Conservation (phyloP, 2,113 vertebrate species). For the Nematolebias whitei region DNA sequence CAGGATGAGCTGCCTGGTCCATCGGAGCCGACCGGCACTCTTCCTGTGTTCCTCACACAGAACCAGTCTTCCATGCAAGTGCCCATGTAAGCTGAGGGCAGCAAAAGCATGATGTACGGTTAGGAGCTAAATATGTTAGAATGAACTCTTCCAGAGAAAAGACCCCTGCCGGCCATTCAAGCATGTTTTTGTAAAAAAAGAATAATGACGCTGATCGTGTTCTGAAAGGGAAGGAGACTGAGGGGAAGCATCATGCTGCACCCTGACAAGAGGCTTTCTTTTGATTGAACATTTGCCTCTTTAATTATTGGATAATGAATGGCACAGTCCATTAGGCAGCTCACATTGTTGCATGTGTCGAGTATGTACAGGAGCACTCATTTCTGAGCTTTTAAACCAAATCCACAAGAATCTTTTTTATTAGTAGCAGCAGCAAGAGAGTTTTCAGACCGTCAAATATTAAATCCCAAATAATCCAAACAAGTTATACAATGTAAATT, state of each 20-base stretch:
- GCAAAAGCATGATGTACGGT: constrained; percentile 58
- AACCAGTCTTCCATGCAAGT: constrained; percentile 57
- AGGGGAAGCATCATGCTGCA: constrained; percentile 39
- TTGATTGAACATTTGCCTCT: constrained; percentile 34
- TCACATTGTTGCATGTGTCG: constrained; percentile 5
- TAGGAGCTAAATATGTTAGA: constrained; percentile 53
- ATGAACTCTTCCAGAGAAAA: constrained; percentile 55
- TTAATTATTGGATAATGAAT: constrained; percentile 33
- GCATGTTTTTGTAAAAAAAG: constrained; percentile 45
- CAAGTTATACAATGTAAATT: no score
- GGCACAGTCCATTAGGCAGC: constrained; percentile 40
- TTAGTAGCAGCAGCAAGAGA: not conserved
- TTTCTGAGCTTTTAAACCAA: not conserved
- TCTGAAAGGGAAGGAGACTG: constrained; percentile 41
- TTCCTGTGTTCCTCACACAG: constrained; percentile 33
- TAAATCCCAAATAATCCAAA: no score
- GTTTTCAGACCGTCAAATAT: not conserved
- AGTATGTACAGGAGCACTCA: not conserved
- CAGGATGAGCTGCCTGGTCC: constrained; percentile 6
- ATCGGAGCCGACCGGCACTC: constrained; percentile 15
- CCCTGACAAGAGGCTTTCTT: constrained; percentile 43
- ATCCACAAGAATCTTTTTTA: not conserved
- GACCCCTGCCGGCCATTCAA: constrained; percentile 47
- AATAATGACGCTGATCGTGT: constrained; percentile 63
- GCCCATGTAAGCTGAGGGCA: constrained; percentile 61